Percentiles rank a stretch among this genome's conserved stretches.
phyloP scores from a whole-genome alignment of 2,888 invertebrate genomes.

The Byasa hedistus region DNA sequence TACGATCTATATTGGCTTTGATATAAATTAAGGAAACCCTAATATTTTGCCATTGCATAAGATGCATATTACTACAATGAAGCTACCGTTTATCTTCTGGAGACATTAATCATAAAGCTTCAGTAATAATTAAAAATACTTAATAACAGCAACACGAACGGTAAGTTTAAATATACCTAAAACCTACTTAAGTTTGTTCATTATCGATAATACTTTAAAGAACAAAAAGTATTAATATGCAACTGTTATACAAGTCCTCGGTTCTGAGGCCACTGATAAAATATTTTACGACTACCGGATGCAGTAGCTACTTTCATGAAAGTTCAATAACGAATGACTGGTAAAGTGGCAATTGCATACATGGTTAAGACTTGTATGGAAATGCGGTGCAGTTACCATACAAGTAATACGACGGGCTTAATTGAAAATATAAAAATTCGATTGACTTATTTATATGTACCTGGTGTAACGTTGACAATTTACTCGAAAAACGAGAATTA shows the following conservation, averaged over 20 bases:
- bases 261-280: conserved; percentile 16
- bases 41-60: too few species aligned
- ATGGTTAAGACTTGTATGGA: conserved; percentile 19
- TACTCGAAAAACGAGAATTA: too few species aligned
- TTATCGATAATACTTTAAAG: too few species aligned
- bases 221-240: not conserved
- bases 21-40: too few species aligned
- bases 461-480: not conserved
- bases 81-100: too few species aligned
- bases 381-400: not conserved
- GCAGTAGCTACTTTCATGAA: conserved; percentile 38
- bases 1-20: too few species aligned
- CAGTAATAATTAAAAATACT: too few species aligned
- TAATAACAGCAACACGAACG: too few species aligned
- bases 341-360: conserved; percentile 24
- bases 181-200: too few species aligned
- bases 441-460: not conserved
- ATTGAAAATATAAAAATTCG: not conserved
- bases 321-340: conserved; percentile 51
- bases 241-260: not conserved
- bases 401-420: not conserved
- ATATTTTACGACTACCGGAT: conserved; percentile 16
- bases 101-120: too few species aligned
- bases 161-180: too few species aligned
- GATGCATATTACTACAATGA: too few species aligned